phyloP scores from a whole-genome alignment of 2,888 invertebrate species.

The Leptopterna dolabrata region DNA sequence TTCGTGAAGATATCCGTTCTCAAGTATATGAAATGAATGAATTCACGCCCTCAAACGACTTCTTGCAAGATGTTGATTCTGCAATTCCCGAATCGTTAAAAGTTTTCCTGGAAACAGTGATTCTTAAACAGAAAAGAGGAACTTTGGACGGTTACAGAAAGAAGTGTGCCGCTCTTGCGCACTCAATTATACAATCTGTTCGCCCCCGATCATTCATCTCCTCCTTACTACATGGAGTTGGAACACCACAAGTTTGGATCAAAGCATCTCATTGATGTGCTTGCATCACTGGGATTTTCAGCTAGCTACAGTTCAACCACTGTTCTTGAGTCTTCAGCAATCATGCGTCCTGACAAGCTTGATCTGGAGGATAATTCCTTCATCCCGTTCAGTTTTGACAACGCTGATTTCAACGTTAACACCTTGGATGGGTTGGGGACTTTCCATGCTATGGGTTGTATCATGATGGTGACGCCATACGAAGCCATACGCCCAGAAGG shows the following conservation, averaged over 20 bases:
- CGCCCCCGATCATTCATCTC: not conserved
- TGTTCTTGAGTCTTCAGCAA: no score
- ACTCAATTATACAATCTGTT: not conserved
- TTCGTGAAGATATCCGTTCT: not conserved
- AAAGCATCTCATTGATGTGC: not conserved
- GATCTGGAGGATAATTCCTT: no score
- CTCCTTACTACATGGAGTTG: not conserved
- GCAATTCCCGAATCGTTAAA: no score
- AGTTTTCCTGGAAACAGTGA: no score
- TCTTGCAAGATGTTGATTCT: not conserved
- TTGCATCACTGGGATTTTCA: not conserved
- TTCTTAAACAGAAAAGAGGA: not conserved
- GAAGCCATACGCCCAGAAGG: no score
- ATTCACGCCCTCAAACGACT: not conserved
- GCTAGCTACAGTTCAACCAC: no score
- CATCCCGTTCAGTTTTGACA: no score
- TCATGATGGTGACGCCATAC: no score
- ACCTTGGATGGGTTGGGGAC: no score
- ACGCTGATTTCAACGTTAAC: no score
- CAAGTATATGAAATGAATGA: not conserved
- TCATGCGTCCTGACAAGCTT: no score
- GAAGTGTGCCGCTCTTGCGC: not conserved
- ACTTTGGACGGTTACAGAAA: not conserved
- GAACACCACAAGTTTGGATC: not conserved
- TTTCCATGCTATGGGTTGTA: no score